phyloP scores from a whole-genome alignment of 2,113 vertebrate species.

The Antidorcas marsupialis region DNA sequence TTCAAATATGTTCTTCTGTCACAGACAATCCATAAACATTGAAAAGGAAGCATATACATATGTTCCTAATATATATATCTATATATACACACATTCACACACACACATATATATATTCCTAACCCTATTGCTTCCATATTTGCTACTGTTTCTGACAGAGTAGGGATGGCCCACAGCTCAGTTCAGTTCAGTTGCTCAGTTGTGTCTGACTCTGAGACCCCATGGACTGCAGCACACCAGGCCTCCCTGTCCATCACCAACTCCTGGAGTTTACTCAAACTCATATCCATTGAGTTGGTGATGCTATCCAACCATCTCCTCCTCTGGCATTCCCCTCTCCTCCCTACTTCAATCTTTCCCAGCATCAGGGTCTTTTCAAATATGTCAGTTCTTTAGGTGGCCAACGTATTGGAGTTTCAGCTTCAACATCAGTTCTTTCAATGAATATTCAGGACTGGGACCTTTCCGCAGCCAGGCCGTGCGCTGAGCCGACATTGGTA shows the following conservation, averaged over 20 bases:
- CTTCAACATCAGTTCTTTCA: not conserved
- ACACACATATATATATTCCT: not conserved
- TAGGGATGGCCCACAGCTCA: not conserved
- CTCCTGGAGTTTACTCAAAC: not conserved
- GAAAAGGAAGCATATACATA: not conserved
- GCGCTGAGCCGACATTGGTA: too few species aligned
- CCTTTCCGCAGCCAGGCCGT: too few species aligned
- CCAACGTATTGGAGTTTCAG: not conserved
- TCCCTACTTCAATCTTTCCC: not conserved
- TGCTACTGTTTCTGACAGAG: conserved; percentile 37
- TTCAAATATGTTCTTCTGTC: conserved; percentile 7
- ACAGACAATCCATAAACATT: conserved; percentile 17
- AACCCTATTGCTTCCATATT: not conserved
- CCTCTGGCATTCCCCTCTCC: not conserved
- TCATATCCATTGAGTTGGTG: not conserved
- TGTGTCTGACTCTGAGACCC: not conserved
- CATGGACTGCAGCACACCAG: not conserved
- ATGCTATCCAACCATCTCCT: not conserved
- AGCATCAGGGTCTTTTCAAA: not conserved
- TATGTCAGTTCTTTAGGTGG: not conserved
- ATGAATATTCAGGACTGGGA: not conserved
- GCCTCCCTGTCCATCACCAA: not conserved
- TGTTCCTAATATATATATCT: not conserved
- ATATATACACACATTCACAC: accelerated
- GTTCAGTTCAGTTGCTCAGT: not conserved